phyloP scores from a whole-genome alignment of 2,888 invertebrate genomes.

The Druceiella hillmani region DNA sequence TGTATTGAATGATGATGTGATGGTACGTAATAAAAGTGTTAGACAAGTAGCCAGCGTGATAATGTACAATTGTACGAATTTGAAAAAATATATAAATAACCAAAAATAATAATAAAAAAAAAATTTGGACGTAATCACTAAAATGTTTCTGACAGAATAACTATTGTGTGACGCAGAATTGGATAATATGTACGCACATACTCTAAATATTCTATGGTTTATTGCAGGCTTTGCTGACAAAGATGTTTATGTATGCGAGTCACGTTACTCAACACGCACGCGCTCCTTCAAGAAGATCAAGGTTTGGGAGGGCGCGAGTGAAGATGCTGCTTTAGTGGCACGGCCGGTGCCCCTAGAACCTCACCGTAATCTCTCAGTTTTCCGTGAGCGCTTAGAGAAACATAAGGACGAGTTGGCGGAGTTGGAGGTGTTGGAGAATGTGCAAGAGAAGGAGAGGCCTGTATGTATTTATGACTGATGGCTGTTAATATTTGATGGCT shows the following conservation, averaged over 20 bases:
- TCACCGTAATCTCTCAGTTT: conserved; percentile 86
- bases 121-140: too few species aligned
- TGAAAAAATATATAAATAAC: too few species aligned
- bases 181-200: too few species aligned
- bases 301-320: conserved; percentile 55
- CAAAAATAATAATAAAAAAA: too few species aligned
- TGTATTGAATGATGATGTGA: too few species aligned
- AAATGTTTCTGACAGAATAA: too few species aligned
- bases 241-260: conserved; percentile 96
- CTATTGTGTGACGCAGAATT: too few species aligned
- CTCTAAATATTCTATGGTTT: neutral
- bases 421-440: conserved; percentile 74
- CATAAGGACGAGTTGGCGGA: conserved; percentile 86
- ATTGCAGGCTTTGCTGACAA: conserved; percentile 71
- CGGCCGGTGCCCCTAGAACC: conserved; percentile 72
- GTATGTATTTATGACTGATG: too few species aligned
- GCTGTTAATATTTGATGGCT: too few species aligned
- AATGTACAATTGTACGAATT: too few species aligned
- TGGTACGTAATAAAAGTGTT: too few species aligned
- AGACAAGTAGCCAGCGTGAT: too few species aligned
- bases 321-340: conserved; percentile 35
- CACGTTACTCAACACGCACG: conserved; percentile 80
- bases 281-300: conserved; percentile 93
- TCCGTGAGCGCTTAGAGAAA: conserved; percentile 84
- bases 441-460: conserved; percentile 81